Base-by-base conservation (phyloP, 2,113 vertebrate species). In the Rhabdornis inornatus region DNA sequence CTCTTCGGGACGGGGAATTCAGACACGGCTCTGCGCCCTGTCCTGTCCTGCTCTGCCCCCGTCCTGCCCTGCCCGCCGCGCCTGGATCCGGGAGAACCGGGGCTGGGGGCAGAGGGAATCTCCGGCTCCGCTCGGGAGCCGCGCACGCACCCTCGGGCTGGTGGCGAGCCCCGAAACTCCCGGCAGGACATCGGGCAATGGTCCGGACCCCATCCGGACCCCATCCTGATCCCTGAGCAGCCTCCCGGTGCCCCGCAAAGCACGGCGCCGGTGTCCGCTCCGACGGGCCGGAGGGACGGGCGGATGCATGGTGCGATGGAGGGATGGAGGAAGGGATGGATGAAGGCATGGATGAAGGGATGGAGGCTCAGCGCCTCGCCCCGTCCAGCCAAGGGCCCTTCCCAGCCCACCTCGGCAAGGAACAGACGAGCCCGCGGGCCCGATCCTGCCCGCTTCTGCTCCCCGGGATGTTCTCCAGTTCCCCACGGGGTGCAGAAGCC, bases 281-380 rank as follows among this genome's bases (percentile, higher is more conserved):
- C 24, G 61, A 63, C 52, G 70, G 61, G 50, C 14, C 10, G 18
- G 42, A 12, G 2, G 35, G 13, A 24, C 1, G n/a, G 39, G 2
- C 0, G 15, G 28, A 30, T 2, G 42, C 30, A 31, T 22, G 37
- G 33, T 28, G 25, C 10, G 24, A 39, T 13, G 27, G 15, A 37
- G 12, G 45, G 47, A 53, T 3, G 35, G 11, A 19, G 0, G 35
- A 10, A 19, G 0, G 14, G 27, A 23, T 2, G 52, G 28, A 30
- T 7, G 52, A 12, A 49, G 2, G 21, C 24, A 31, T 33, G 60
- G 50, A 40, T 27, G 39, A 12, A 15, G 6, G 39, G 25, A 3
- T 2, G 42, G 27, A n/a, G 42, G 39, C 56, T 71, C 61, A 47
- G 55, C 33, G 23, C 65, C 77, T 52, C 15, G 19, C 37, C 72